Percentiles rank a stretch among this genome's conserved stretches.
These are phyloP conservation scores for Actenoides lindsayi DNA, from an alignment of 2,113 vertebrate genomes.

Conservation along the genomic window DNA sequence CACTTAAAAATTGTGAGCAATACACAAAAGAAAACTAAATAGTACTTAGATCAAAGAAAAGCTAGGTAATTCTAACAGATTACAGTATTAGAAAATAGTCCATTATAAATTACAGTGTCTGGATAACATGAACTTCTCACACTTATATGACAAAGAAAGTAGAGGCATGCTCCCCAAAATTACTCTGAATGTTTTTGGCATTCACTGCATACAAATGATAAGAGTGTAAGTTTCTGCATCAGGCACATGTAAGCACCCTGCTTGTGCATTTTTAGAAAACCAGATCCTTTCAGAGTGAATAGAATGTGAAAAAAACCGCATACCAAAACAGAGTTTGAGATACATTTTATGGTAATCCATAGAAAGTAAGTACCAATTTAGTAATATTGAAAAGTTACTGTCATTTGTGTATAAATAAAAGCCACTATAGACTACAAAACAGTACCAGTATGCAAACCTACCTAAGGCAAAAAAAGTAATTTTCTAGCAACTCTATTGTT, in stretches of 20 bases:
- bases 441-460: not conserved
- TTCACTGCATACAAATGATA: not conserved
- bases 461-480: not conserved
- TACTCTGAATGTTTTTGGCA: not conserved
- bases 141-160: not conserved
- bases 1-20: not conserved
- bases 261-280: not conserved
- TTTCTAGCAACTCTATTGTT: not conserved
- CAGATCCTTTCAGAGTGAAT: not conserved
- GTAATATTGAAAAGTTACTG: not conserved
- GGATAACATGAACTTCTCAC: not conserved
- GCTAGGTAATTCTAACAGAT: not conserved
- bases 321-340: not conserved
- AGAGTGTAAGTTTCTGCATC: not conserved
- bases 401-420: not conserved
- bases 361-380: not conserved
- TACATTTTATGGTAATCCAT: not conserved
- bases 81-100: not conserved
- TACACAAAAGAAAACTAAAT: not conserved
- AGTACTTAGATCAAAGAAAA: not conserved
- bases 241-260: not conserved
- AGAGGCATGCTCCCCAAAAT: not conserved
- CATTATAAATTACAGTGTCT: not conserved
- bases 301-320: not conserved
- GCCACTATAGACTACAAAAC: not conserved